phyloP scores from a whole-genome alignment of 2,888 invertebrate species.

The Caenorhabditis wallacei region DNA sequence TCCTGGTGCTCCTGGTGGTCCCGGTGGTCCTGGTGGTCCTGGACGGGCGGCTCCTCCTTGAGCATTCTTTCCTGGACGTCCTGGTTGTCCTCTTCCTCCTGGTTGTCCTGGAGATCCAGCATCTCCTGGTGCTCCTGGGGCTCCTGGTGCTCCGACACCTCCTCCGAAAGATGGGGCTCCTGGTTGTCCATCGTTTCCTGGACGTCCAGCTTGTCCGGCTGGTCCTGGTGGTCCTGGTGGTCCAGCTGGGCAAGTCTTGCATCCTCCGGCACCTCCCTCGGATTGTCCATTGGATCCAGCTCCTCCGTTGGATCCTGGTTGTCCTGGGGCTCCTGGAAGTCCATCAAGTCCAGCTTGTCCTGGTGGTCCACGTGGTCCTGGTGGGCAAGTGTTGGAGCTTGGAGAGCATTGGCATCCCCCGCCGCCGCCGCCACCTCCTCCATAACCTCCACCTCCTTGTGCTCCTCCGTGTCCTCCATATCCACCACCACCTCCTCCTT shows the following conservation, averaged over 20 bases:
- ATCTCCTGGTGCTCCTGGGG: constrained; percentile 64
- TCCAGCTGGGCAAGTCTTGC: constrained; percentile 66
- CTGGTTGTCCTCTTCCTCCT: constrained; percentile 62
- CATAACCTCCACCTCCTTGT: constrained; percentile 28
- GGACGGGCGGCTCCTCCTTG: constrained; percentile 51
- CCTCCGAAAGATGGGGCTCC: constrained; percentile 62
- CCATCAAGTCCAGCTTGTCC: constrained; percentile 57
- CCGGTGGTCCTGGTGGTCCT: constrained; percentile 67
- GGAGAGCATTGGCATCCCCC: constrained; percentile 60
- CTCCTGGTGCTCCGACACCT: constrained; percentile 62
- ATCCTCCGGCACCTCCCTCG: constrained; percentile 46
- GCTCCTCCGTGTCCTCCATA: constrained; percentile 33
- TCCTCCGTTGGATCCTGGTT: constrained; percentile 56
- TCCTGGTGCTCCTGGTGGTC: constrained; percentile 68
- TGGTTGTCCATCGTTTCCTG: constrained; percentile 67
- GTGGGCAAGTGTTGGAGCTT: constrained; percentile 61
- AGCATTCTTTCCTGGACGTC: constrained; percentile 64
- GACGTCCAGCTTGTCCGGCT: constrained; percentile 60
- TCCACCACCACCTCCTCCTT: constrained; percentile 42
- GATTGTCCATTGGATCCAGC: constrained; percentile 46
- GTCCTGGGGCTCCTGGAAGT: constrained; percentile 64
- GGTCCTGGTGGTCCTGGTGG: constrained; percentile 68
- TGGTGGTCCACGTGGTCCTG: constrained; percentile 69
- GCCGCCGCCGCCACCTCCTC: constrained; percentile 38
- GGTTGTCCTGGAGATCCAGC: constrained; percentile 62